These are phyloP conservation scores for Poecilia gillii DNA, from an alignment of 2,797 vertebrate genomes.

Conservation along the genomic window DNA sequence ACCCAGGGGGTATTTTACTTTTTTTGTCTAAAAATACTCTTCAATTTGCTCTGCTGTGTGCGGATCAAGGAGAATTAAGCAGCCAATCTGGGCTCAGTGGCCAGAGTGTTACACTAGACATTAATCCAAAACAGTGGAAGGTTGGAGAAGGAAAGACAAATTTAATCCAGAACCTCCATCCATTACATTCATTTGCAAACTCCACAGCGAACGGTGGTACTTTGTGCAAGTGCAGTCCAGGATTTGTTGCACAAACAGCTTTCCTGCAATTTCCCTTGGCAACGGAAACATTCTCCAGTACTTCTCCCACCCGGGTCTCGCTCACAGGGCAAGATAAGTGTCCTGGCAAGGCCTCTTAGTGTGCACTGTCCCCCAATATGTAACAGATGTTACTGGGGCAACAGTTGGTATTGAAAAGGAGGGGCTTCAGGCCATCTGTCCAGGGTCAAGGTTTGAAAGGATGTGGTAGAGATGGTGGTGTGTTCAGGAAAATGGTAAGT, in stretches of 20 bases:
- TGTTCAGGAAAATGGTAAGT: constrained; percentile 73
- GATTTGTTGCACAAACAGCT: constrained; percentile 22
- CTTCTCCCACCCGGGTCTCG: constrained; percentile 35
- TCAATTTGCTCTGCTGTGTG: constrained; percentile 67
- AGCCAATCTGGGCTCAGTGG: constrained; percentile 79
- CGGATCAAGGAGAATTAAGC: constrained; percentile 81
- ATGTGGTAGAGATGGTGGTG: constrained; percentile 72
- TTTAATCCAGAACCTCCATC: constrained; percentile 72
- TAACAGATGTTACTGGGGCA: constrained; percentile 88
- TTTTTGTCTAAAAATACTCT: constrained; percentile 63
- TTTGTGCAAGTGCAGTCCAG: background rate
- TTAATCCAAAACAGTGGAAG: constrained; percentile 84
- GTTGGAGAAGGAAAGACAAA: constrained; percentile 72
- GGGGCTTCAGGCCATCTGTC: constrained; percentile 86
- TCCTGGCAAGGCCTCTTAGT: constrained; percentile 54
- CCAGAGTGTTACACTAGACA: constrained; percentile 82
- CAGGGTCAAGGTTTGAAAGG: constrained; percentile 86
- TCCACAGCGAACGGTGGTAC: background rate
- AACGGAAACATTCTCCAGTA: constrained; percentile 23
- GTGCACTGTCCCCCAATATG: constrained; percentile 67
- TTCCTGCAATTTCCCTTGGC: constrained; percentile 14
- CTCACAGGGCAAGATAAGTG: constrained; percentile 42
- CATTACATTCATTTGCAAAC: background rate
- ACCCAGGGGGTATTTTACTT: constrained; percentile 36
- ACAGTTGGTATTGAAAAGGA: constrained; percentile 86